Percentiles rank a stretch among this genome's conserved stretches.
phyloP scores from a whole-genome alignment of 2,797 vertebrate genomes.

The Ispidina picta region DNA sequence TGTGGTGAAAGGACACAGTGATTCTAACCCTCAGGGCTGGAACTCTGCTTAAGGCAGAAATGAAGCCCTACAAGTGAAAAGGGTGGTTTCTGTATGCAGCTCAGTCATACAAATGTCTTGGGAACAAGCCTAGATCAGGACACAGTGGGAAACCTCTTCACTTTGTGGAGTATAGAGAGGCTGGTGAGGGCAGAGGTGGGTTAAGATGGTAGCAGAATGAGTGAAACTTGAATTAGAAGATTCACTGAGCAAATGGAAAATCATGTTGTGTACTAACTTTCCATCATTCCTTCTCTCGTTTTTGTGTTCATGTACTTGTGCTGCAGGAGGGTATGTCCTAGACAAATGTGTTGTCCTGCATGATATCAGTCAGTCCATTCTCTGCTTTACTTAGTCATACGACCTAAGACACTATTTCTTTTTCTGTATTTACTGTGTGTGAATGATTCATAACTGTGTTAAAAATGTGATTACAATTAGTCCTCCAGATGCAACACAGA shows the following conservation, averaged over 20 bases:
- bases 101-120: conserved; percentile 36
- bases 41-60: not conserved
- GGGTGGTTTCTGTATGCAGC: not conserved
- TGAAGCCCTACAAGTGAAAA: not conserved
- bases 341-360: not conserved
- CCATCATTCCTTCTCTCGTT: not conserved
- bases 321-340: not conserved
- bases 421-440: not conserved
- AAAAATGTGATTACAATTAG: conserved; percentile 31
- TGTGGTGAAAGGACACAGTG: not conserved
- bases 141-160: conserved; percentile 30
- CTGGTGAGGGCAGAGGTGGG: conserved; percentile 28
- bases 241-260: not conserved
- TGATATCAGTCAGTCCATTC: not conserved
- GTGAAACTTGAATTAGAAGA: not conserved
- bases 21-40: not conserved
- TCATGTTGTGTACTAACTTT: not conserved
- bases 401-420: not conserved
- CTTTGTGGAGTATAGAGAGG: conserved; percentile 39
- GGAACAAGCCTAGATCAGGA: conserved; percentile 39
- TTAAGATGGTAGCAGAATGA: conserved; percentile 13
- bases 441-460: conserved; percentile 18
- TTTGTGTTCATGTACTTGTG: not conserved
- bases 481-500: conserved; percentile 11
- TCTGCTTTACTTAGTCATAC: not conserved